These are phyloP conservation scores for Drosophila aldrichi DNA, from an alignment of 2,888 invertebrate species.

Conservation along the genomic window DNA sequence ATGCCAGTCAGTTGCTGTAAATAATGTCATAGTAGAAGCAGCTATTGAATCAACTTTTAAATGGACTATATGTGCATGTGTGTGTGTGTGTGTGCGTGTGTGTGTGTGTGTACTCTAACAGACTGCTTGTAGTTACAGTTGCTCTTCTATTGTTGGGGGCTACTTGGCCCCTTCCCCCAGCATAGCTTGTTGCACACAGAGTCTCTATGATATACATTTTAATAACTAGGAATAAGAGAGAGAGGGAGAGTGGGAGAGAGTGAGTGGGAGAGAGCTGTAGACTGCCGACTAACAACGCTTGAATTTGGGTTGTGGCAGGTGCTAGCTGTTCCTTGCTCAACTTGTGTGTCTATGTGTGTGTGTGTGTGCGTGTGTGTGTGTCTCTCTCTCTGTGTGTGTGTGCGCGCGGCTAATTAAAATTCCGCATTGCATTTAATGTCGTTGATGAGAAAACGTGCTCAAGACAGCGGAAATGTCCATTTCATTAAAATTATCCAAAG, in stretches of 20 bases:
- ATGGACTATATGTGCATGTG: not conserved
- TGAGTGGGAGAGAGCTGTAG: not conserved
- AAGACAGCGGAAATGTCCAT: conserved; percentile 75
- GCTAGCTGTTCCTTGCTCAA: not conserved
- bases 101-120: not conserved
- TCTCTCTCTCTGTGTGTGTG: conserved; percentile 13
- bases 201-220: conserved; percentile 6
- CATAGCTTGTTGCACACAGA: conserved; percentile 52
- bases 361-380: conserved; percentile 18
- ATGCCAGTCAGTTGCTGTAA: not conserved
- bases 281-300: not conserved
- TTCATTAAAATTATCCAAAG: conserved; percentile 70
- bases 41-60: conserved; percentile 8
- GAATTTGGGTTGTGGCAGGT: conserved; percentile 14
- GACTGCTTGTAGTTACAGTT: conserved; percentile 2
- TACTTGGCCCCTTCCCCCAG: conserved; percentile 18
- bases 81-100: not conserved
- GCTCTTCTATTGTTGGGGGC: conserved; percentile 6
- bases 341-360: not conserved
- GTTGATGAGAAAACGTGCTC: conserved; percentile 77
- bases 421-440: conserved; percentile 74
- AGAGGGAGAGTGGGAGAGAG: not conserved
- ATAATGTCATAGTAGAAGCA: not conserved
- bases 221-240: not conserved
- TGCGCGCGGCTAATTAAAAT: conserved; percentile 76